phyloP scores from a whole-genome alignment of 2,113 vertebrate species.

The Connochaetes taurinus region DNA sequence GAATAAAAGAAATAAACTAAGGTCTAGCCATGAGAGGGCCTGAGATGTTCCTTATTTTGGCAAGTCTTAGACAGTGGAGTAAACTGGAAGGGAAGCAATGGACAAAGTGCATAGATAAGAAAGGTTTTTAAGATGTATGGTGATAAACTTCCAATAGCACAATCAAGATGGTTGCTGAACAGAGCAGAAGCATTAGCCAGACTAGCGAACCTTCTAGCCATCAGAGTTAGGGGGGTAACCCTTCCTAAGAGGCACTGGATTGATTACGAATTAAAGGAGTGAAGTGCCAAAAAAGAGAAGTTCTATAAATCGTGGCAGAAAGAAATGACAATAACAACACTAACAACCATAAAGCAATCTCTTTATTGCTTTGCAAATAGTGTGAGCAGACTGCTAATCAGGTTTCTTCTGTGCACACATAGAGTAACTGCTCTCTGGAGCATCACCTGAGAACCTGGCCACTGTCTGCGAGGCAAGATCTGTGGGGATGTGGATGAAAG shows the following conservation, averaged over 20 bases:
- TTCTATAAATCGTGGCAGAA: background rate
- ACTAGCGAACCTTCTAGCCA: background rate
- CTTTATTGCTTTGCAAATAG: background rate
- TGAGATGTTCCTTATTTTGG: background rate
- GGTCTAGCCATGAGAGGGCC: background rate
- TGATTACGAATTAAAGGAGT: background rate
- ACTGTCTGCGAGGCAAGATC: background rate
- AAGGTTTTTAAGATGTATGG: background rate
- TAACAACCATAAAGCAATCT: background rate
- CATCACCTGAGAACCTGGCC: background rate
- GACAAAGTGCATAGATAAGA: background rate
- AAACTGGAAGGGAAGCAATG: background rate
- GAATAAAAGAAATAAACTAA: constrained; percentile 9
- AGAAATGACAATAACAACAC: background rate
- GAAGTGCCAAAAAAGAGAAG: background rate
- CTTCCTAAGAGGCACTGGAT: background rate
- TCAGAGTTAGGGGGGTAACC: background rate
- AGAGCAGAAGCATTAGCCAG: background rate
- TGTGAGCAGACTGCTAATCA: too few species aligned
- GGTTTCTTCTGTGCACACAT: background rate
- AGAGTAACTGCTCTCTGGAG: background rate
- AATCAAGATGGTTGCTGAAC: background rate
- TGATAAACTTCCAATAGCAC: background rate
- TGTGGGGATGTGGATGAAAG: background rate
- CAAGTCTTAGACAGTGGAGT: background rate